Percentiles rank a stretch among this genome's conserved stretches.
Evolutionary conservation across 2,888 invertebrate species (phyloP).

Genomic region (Pyralis farinalis): DNA sequence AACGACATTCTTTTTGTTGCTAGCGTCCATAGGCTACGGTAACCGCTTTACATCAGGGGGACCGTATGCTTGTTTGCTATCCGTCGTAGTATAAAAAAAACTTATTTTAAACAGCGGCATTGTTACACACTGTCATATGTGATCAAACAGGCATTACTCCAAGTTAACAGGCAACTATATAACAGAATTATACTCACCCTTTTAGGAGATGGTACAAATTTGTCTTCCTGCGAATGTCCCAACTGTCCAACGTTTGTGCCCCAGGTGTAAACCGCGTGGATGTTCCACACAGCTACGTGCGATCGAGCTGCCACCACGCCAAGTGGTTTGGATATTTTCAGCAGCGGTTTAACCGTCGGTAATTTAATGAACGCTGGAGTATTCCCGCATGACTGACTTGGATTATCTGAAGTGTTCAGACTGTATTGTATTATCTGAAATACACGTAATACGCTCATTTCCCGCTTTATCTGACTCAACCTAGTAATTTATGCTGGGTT

Average conservation of each 20-base stretch:
- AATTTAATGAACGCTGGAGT: slow-evolving; percentile 53
- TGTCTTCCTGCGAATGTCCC: slow-evolving; percentile 82
- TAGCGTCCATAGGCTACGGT: no score
- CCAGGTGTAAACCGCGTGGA: slow-evolving; percentile 86
- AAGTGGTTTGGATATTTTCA: slow-evolving; percentile 51
- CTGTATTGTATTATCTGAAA: slow-evolving; percentile 64
- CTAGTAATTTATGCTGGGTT: no score
- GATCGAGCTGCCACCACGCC: slow-evolving; percentile 85
- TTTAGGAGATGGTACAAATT: slow-evolving; percentile 67
- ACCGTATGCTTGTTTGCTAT: no score
- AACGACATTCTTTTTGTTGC: no score
- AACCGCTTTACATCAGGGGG: no score
- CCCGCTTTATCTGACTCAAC: no score
- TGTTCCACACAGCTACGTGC: slow-evolving; percentile 86
- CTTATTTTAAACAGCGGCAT: no score
- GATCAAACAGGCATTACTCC: no score
- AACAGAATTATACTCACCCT: slow-evolving; percentile 46
- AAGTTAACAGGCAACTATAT: no score
- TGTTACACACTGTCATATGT: no score
- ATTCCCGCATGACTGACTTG: slow-evolving; percentile 54
- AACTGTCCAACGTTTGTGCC: slow-evolving; percentile 92
- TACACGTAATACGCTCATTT: no score
- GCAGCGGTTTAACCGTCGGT: slow-evolving; percentile 48
- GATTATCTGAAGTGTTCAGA: slow-evolving; percentile 51
- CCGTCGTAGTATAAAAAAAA: no score